These are phyloP conservation scores for Ictidomys tridecemlineatus DNA, from an alignment of 2,113 vertebrate genomes.

Conservation along the genomic window DNA sequence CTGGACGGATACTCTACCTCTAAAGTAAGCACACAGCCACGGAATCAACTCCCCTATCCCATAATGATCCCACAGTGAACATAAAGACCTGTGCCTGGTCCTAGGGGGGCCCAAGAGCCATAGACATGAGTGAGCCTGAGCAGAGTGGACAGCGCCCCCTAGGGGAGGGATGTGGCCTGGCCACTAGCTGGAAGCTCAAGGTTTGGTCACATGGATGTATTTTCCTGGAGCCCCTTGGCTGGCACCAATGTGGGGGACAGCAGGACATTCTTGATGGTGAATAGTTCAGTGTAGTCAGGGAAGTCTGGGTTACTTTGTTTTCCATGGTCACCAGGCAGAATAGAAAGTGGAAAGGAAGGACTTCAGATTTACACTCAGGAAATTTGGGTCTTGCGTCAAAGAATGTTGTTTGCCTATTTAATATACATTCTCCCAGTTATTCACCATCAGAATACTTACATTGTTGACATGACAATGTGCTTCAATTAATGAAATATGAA, in stretches of 20 bases:
- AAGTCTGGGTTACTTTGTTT: background rate
- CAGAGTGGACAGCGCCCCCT: accelerated
- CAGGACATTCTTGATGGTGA: background rate
- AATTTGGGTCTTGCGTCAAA: background rate
- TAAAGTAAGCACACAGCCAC: background rate
- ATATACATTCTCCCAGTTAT: background rate
- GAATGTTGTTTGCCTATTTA: background rate
- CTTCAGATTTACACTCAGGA: background rate
- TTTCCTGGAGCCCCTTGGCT: background rate
- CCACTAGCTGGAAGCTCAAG: background rate
- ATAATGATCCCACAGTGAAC: background rate
- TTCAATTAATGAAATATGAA: background rate
- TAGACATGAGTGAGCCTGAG: accelerated
- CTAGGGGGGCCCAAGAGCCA: background rate
- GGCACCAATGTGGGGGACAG: accelerated
- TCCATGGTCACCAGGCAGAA: background rate
- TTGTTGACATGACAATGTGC: background rate
- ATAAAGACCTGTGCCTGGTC: background rate
- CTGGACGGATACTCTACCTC: background rate
- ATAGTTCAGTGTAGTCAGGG: accelerated
- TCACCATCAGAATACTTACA: background rate
- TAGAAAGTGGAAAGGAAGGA: background rate
- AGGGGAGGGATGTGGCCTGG: background rate
- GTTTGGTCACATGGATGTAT: no score
- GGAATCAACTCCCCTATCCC: no score